Conservation (phyloP, 1,140 invertebrate species). For the Penaeus indicus region DNA sequence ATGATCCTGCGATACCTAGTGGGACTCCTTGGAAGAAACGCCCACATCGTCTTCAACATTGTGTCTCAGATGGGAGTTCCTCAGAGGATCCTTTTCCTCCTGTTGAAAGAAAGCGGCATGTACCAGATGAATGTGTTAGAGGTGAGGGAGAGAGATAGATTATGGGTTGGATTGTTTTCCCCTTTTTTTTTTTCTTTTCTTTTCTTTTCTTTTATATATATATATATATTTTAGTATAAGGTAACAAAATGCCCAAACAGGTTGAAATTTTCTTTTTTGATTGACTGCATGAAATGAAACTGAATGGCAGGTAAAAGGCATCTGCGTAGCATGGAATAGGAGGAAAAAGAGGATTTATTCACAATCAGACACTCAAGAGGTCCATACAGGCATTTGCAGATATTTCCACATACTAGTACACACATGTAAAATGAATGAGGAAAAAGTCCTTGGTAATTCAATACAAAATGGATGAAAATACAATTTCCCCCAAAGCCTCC, state of each 20-base stretch:
- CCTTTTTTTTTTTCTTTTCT: not conserved
- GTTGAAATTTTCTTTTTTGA: not conserved
- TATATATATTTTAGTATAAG: not conserved
- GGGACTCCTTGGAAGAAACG: constrained; percentile 67
- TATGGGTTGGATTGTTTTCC: not conserved
- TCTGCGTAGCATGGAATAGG: too few relatives aligned
- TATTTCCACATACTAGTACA: too few relatives aligned
- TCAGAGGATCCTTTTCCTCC: constrained; percentile 60
- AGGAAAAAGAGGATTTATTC: too few relatives aligned
- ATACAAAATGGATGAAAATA: too few relatives aligned
- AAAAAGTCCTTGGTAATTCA: too few relatives aligned
- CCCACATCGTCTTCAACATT: constrained; percentile 65
- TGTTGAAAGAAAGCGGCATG: constrained; percentile 65
- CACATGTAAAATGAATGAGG: too few relatives aligned
- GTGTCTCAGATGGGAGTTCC: constrained; percentile 65
- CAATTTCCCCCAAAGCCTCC: too few relatives aligned
- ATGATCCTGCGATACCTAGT: constrained; percentile 71
- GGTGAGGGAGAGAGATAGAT: constrained; percentile 28
- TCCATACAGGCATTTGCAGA: too few relatives aligned
- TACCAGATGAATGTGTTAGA: constrained; percentile 66
- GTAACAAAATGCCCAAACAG: not conserved
- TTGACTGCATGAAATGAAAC: too few relatives aligned
- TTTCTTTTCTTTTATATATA: not conserved
- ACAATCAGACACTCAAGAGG: too few relatives aligned
- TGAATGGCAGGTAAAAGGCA: too few relatives aligned